Percentiles rank a stretch among this genome's conserved stretches.
These are phyloP conservation scores for Pocota personata DNA, from an alignment of 2,888 invertebrate genomes.

Conservation along the genomic window DNA sequence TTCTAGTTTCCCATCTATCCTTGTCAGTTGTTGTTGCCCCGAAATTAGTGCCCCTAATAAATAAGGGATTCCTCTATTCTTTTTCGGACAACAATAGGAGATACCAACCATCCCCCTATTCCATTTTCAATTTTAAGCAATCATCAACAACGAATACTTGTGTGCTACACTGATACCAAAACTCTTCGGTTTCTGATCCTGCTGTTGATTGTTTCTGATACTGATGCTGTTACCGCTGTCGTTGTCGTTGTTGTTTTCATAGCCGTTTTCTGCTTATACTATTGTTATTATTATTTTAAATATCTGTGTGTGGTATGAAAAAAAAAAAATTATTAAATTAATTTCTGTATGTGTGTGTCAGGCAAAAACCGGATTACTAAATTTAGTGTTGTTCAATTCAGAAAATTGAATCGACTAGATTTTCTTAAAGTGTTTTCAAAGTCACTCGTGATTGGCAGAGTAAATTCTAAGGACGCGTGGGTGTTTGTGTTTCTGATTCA, in stretches of 20 bases:
- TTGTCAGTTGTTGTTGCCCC: constrained; percentile 30
- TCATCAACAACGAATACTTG: too few relatives aligned
- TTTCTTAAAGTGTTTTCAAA: too few relatives aligned
- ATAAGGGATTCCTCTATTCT: neutral
- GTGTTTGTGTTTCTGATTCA: too few relatives aligned
- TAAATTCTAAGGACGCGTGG: too few relatives aligned
- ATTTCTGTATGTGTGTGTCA: neutral
- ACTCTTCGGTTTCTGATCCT: constrained; percentile 14
- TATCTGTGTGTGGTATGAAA: neutral
- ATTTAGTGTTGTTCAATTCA: too few relatives aligned
- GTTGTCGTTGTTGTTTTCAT: neutral
- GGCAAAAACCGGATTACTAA: neutral
- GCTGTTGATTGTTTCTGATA: constrained; percentile 9
- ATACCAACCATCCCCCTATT: neutral
- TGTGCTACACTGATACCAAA: neutral
- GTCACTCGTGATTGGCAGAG: too few relatives aligned
- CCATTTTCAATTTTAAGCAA: too few relatives aligned
- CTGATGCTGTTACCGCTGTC: neutral
- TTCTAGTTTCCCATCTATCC: constrained; percentile 52
- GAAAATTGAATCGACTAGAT: too few relatives aligned
- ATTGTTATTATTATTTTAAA: neutral
- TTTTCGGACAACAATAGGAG: neutral
- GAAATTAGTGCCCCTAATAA: constrained; percentile 4
- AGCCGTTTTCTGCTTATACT: neutral
- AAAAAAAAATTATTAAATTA: neutral